Conservation (phyloP, 1,140 invertebrate species). For the Ditylenchus dipsaci region DNA sequence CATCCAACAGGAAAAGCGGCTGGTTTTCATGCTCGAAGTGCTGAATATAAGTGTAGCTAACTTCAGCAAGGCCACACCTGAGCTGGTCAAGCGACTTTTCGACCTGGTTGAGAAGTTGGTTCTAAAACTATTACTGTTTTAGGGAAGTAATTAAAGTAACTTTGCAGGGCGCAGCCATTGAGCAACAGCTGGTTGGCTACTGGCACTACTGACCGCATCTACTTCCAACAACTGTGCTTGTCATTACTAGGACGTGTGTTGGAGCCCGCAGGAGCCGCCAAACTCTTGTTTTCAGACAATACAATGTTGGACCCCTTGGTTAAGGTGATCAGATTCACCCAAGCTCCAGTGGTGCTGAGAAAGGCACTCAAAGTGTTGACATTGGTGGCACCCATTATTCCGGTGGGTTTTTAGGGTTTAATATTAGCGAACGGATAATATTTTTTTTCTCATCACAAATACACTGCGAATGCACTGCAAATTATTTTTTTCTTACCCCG, state of each 20-base stretch:
- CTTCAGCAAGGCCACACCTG: slow-evolving; percentile 3
- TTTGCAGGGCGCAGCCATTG: slow-evolving; percentile 18
- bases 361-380: slow-evolving; percentile 32
- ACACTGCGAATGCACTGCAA: no score
- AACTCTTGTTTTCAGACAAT: slow-evolving; percentile 9
- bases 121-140: slow-evolving; percentile 7
- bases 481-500: no score
- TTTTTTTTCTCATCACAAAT: no score
- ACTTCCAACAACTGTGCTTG: slow-evolving; percentile 5
- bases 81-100: slow-evolving; percentile 18
- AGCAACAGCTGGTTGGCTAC: slow-evolving; percentile 1
- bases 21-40: slow-evolving; percentile 24
- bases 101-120: slow-evolving; percentile 25
- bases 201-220: background rate
- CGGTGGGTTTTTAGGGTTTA: slow-evolving; percentile 14
- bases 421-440: background rate
- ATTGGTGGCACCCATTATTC: slow-evolving; percentile 26
- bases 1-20: slow-evolving; percentile 18
- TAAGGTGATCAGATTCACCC: slow-evolving; percentile 30
- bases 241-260: slow-evolving; percentile 4
- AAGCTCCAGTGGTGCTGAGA: slow-evolving; percentile 26
- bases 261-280: background rate
- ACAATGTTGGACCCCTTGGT: slow-evolving; percentile 25
- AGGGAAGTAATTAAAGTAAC: background rate
- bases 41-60: background rate